A percentile compares a stretch with the other conserved stretches of the same genome.
Conservation (phyloP, 2,888 invertebrate species). For the Polyploca ridens region DNA sequence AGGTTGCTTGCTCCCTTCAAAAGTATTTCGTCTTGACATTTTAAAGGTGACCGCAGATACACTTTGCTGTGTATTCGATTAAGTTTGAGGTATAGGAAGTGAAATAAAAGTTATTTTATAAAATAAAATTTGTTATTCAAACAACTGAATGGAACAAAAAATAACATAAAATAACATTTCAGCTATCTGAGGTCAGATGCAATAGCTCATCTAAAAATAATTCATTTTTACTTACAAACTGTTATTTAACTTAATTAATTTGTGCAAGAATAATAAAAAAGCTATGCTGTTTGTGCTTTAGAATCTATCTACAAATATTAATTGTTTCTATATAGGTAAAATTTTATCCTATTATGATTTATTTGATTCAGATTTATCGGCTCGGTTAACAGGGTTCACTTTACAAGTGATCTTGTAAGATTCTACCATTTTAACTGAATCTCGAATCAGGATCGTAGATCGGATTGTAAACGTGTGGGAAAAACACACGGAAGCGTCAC, state of each 20-base stretch:
- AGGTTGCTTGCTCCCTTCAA: conserved; percentile 3
- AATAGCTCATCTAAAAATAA: conserved; percentile 36
- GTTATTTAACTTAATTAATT: conserved; percentile 20
- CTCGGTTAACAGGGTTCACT: conserved; percentile 72
- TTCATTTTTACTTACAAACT: conserved; percentile 38
- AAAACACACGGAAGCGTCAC: conserved; percentile 69
- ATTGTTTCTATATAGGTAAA: background rate
- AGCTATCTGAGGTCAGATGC: conserved; percentile 19
- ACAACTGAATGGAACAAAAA: conserved; percentile 23
- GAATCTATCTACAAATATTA: background rate
- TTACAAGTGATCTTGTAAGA: conserved; percentile 80
- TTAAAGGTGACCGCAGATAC: background rate
- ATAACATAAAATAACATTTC: conserved; percentile 17
- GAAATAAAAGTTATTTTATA: background rate
- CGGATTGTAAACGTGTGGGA: conserved; percentile 73
- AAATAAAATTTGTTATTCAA: conserved; percentile 1
- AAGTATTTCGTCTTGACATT: conserved; percentile 4
- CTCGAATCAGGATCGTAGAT: conserved; percentile 73
- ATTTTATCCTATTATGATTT: conserved; percentile 10
- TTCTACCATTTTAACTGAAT: conserved; percentile 76
- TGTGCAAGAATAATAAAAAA: background rate
- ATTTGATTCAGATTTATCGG: conserved; percentile 22
- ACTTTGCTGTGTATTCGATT: background rate
- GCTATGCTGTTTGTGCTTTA: conserved; percentile 7
- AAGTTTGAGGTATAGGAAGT: background rate